These are phyloP conservation scores for Zelostemma sp. DNA, from an alignment of 1,140 invertebrate species.

Conservation along the genomic window DNA sequence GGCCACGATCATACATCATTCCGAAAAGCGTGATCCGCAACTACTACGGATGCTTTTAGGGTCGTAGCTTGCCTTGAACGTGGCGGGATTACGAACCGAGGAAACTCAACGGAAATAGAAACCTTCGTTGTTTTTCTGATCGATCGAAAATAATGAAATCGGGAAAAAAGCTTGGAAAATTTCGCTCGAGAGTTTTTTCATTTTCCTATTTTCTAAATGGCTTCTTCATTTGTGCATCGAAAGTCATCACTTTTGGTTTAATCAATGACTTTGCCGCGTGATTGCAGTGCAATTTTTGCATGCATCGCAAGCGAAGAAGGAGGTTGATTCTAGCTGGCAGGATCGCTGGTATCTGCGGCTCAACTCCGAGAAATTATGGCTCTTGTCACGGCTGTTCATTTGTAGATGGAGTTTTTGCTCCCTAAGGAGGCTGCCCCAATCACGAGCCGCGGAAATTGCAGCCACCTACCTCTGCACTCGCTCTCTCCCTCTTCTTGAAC, in stretches of 20 bases:
- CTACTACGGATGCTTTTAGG: conserved; percentile 10
- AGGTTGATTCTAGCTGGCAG: conserved; percentile 44
- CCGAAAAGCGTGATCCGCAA: conserved; percentile 55
- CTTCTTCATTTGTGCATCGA: too few relatives aligned
- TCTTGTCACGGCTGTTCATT: conserved; percentile 81
- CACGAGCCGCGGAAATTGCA: conserved; percentile 80
- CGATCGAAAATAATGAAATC: background rate
- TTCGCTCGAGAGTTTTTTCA: background rate
- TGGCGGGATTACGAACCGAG: conserved; percentile 58
- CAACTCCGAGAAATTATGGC: conserved; percentile 76
- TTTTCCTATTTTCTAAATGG: too few relatives aligned
- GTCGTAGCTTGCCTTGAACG: conserved; percentile 36
- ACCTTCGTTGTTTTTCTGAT: background rate
- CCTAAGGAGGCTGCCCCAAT: conserved; percentile 77
- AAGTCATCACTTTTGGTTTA: too few relatives aligned
- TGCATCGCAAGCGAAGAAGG: conserved; percentile 37
- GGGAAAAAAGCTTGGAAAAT: background rate
- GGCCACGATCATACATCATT: conserved; percentile 62
- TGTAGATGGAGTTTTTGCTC: conserved; percentile 81
- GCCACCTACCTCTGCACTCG: conserved; percentile 52
- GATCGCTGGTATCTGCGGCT: conserved; percentile 46
- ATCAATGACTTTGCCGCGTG: background rate
- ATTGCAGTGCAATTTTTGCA: conserved; percentile 16
- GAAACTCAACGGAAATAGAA: conserved; percentile 53
- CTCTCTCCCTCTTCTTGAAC: conserved; percentile 55